These are phyloP conservation scores for Rhorus exstirpatorius DNA, from an alignment of 2,888 invertebrate species.

Conservation along the genomic window DNA sequence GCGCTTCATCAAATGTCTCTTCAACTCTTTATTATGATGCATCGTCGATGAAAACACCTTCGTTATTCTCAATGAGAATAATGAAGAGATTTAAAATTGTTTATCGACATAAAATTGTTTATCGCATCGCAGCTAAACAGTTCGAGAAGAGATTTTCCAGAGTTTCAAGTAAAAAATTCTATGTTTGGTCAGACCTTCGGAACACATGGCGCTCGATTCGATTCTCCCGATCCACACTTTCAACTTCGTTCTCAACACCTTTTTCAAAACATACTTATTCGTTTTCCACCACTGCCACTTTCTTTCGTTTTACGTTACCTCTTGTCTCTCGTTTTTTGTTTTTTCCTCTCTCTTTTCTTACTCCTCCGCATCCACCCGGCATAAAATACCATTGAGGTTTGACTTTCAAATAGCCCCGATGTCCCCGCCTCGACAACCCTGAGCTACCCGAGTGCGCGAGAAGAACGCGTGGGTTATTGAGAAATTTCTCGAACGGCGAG, in stretches of 20 bases:
- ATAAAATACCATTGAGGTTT: constrained; percentile 59
- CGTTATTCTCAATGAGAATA: background rate
- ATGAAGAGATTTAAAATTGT: no score
- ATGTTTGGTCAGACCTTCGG: constrained; percentile 55
- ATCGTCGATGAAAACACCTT: background rate
- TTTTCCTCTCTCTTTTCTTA: constrained; percentile 1
- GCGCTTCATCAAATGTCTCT: no score
- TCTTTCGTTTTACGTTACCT: constrained; percentile 25
- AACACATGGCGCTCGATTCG: constrained; percentile 37
- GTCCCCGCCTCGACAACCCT: constrained; percentile 39
- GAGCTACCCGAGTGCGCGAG: constrained; percentile 47
- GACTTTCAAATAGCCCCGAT: constrained; percentile 67
- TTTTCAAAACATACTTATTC: constrained; percentile 50
- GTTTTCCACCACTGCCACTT: constrained; percentile 25
- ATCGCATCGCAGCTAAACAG: background rate
- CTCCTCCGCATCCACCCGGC: background rate
- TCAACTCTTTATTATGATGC: no score
- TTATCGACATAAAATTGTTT: background rate
- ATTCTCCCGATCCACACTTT: constrained; percentile 44
- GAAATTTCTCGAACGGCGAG: constrained; percentile 62
- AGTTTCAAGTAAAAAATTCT: constrained; percentile 51
- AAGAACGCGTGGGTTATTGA: constrained; percentile 58
- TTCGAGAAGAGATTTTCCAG: constrained; percentile 7
- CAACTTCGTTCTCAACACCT: constrained; percentile 44
- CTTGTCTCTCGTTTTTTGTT: constrained; percentile 15